Evolutionary conservation across 2,113 vertebrate species (phyloP), one percentile per base, ranked within the genome.

Genomic region (Ptilonorhynchus violaceus): DNA sequence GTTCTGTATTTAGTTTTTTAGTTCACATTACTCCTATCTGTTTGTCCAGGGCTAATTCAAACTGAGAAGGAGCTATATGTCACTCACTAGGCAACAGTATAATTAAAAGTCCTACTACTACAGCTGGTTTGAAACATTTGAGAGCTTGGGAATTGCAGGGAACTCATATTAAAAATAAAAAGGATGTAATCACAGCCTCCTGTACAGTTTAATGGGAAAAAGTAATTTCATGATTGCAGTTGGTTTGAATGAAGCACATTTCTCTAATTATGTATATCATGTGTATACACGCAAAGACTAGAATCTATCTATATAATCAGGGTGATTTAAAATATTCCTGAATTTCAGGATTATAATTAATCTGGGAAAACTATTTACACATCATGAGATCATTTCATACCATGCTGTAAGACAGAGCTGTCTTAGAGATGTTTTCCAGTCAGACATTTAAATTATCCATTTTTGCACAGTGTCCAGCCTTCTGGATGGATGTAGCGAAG

Each of bases 171-270:
- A 92, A 95, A 96, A 96, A 95, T 67, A 81, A 93, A 87, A 92
- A 87, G 72, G 76, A 75, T 92, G 79, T 87, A 96, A 96, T 96
- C 95, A 96, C 76, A 95, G 76, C 64, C 91, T 94, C 79, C 90
- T 85, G 79, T 64, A 68, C 47, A 84, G 56, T 94, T 96, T 91
- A 97, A 92, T 81, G 56, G 75, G 83, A 49, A 87, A 90, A 79
- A 96, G 64, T 96, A 86, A 93, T 96, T 96, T 94, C 80, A 86
- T 95, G 79, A 96, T 92, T 96, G 88, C 93, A 92, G 70, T 91
- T 92, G 68, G 55, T 80, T 78, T 90, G 85, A 96, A 74, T 67
- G 59, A 95, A 95, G 52, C 90, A 81, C 16, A 81, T 93, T 94
- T 75, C 88, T 93, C 88, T 94, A 89, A 94, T 96, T 94, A 95